These are phyloP conservation scores for Danionella dracula DNA, from an alignment of 2,797 vertebrate species.

Conservation along the genomic window DNA sequence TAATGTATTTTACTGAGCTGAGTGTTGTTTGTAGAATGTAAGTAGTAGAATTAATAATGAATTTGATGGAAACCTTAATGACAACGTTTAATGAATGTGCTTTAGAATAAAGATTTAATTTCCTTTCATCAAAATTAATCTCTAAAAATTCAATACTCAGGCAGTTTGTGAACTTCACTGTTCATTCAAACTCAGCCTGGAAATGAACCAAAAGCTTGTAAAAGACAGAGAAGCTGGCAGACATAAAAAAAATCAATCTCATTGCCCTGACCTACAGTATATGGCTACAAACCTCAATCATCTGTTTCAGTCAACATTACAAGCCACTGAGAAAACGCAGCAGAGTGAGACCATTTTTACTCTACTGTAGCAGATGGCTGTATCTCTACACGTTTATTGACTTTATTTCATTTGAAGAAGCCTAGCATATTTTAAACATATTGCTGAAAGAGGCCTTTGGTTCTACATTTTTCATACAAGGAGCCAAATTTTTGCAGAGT, in stretches of 20 bases:
- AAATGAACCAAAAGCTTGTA: neutral
- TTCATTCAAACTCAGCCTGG: neutral
- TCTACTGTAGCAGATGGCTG: neutral
- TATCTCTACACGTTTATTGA: constrained; percentile 2
- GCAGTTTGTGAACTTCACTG: neutral
- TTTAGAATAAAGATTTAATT: too few species aligned
- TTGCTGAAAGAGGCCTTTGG: constrained; percentile 10
- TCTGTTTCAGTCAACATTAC: neutral
- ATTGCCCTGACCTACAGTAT: neutral
- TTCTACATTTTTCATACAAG: neutral
- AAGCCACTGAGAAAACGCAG: constrained; percentile 1
- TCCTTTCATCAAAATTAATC: too few species aligned
- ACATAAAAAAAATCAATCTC: constrained; percentile 7
- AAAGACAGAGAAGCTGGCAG: neutral
- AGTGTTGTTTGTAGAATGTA: constrained; percentile 3
- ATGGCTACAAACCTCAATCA: neutral
- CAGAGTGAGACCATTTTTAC: neutral
- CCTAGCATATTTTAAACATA: constrained; percentile 8
- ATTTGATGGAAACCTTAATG: too few species aligned
- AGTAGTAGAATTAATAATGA: too few species aligned
- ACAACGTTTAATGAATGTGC: too few species aligned
- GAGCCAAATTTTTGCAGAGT: constrained; percentile 14
- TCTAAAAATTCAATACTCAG: neutral
- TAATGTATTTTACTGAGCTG: constrained; percentile 16
- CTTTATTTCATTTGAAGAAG: neutral